Evolutionary conservation across 2,113 vertebrate species (phyloP), one percentile per base, ranked within the genome.

Genomic region (Engystomops pustulosus): DNA sequence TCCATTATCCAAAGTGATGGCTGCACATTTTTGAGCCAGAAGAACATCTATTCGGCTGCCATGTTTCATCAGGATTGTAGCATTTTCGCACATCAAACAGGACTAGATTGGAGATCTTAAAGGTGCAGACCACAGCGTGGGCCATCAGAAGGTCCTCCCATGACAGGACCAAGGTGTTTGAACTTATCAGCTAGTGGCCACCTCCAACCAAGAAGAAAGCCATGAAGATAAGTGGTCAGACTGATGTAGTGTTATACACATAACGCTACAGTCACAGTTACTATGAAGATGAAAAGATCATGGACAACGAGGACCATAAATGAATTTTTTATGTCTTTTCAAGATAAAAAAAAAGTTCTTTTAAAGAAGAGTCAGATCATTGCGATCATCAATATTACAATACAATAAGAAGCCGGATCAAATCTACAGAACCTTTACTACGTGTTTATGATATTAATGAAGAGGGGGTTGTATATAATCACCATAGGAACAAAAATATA

Each of bases 1-100:
- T 72, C 38, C 44, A 27, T 72, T 72, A 72, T 72, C 69, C 23
- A 45, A 45, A 45, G 69, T 72, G 41, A 45, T 27, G 23, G 41
- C n/a, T 45, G 41, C 41, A 47, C 69, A 18, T 44, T 45, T 45
- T 72, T 72, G 41, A 45, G 41, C 38, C 44, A 45, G 44, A 72
- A 72, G 23, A 71, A 45, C 44, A 41, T 25, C 44, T 45, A 71
- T 44, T 44, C n/a, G 5, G 38, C 10, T 3, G 69, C 27, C 44
- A 17, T 47, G 69, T 47, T 27, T 72, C 25, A 72, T 72, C 69
- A 72, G 12, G 6, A 72, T 17, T 45, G 69, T 47, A 34, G 6
- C 38, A 27, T 44, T 71, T 41, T 72, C 69, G 47, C 14, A 45
- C 69, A 72, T 47, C 41, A 72, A 72, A 45, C 25, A 47, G 14